A percentile compares a stretch with the other conserved stretches of the same genome.
Conservation (phyloP, 2,888 invertebrate genomes). For the Leptinotarsa rubiginosa region DNA sequence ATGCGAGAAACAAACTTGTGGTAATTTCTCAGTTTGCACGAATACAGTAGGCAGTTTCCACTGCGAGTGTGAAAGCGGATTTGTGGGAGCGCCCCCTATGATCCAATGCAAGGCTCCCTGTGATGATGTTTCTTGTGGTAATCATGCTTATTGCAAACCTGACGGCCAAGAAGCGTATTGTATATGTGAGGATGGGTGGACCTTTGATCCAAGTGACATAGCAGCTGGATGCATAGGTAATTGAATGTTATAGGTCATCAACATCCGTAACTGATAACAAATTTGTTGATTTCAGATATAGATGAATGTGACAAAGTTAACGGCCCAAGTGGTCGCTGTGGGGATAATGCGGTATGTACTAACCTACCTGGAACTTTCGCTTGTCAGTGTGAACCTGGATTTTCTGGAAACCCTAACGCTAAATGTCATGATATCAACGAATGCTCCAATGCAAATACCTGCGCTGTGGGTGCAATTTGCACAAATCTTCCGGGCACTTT, state of each 20-base stretch:
- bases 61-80: constrained; percentile 86
- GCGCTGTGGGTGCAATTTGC: constrained; percentile 86
- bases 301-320: constrained; percentile 87
- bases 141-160: constrained; percentile 89
- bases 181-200: constrained; percentile 94
- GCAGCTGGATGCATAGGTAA: constrained; percentile 86
- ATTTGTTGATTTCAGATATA: constrained; percentile 73
- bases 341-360: constrained; percentile 83
- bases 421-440: constrained; percentile 88
- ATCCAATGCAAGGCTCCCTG: constrained; percentile 89
- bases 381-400: constrained; percentile 88
- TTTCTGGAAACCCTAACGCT: constrained; percentile 84
- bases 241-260: constrained; percentile 39
- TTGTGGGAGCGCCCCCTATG: constrained; percentile 84
- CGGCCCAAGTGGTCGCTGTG: constrained; percentile 86
- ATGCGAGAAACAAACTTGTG: constrained; percentile 76
- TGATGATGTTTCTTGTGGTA: constrained; percentile 89
- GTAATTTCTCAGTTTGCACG: constrained; percentile 80
- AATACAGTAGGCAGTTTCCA: constrained; percentile 85
- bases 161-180: constrained; percentile 91
- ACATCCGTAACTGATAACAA: constrained; percentile 33
- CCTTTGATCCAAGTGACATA: constrained; percentile 89
- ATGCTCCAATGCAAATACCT: constrained; percentile 77
- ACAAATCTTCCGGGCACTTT: constrained; percentile 82
- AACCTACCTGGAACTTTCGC: constrained; percentile 84